Evolutionary conservation across 2,888 invertebrate genomes (phyloP).

Genomic region (Kuschelorhynchus macadamiae): DNA sequence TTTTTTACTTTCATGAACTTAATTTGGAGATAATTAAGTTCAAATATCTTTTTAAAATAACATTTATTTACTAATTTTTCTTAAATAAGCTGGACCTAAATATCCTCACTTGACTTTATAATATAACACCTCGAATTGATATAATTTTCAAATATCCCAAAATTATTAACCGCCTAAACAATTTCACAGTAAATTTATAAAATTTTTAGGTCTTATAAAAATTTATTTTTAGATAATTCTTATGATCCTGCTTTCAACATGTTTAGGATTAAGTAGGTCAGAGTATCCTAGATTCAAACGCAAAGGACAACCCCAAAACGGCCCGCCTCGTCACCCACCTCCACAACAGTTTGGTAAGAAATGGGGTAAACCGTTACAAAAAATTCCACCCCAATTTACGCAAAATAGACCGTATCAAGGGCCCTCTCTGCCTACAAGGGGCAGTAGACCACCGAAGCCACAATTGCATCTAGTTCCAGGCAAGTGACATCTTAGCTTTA

Average conservation of each 20-base stretch:
- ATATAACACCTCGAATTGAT: too few species aligned
- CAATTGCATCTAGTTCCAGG: constrained; percentile 19
- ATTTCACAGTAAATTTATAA: too few species aligned
- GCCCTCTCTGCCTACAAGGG: constrained; percentile 40
- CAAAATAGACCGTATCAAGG: constrained; percentile 18
- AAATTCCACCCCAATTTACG: constrained; percentile 24
- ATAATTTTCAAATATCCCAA: too few species aligned
- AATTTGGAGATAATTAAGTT: too few species aligned
- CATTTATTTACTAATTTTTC: too few species aligned
- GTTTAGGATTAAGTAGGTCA: constrained; percentile 23
- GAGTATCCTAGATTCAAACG: constrained; percentile 61
- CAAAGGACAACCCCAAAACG: constrained; percentile 56
- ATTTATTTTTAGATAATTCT: constrained; percentile 39
- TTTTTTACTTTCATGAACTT: too few species aligned
- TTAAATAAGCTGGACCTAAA: too few species aligned
- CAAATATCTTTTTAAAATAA: too few species aligned
- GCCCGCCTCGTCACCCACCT: constrained; percentile 53
- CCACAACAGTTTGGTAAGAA: constrained; percentile 57
- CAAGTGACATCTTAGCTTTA: constrained; percentile 10
- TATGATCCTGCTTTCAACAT: constrained; percentile 35
- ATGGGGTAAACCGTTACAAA: constrained; percentile 57
- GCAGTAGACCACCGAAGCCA: constrained; percentile 26
- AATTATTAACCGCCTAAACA: too few species aligned
- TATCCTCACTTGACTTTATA: too few species aligned
- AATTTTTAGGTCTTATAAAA: too few species aligned